Conservation (phyloP, 2,113 vertebrate genomes). For the Lophochroa leadbeateri region DNA sequence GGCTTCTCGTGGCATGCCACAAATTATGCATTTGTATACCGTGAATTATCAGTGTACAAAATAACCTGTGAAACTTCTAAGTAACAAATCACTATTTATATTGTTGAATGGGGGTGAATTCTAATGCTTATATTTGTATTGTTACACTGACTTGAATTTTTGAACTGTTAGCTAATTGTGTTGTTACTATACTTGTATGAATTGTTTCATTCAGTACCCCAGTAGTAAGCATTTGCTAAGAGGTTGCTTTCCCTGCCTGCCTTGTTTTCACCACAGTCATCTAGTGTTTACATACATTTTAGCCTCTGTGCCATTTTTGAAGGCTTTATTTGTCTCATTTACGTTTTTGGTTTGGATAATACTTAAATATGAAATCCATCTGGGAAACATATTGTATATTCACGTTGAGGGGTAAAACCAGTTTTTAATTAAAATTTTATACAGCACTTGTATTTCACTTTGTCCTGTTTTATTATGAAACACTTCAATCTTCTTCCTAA, state of each 20-base stretch:
- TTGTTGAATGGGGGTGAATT: background rate
- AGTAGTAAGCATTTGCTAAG: slow-evolving; percentile 45
- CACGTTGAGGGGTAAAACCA: slow-evolving; percentile 71
- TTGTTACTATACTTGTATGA: background rate
- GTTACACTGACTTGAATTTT: background rate
- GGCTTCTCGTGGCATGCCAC: background rate
- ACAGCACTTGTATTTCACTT: slow-evolving; percentile 78
- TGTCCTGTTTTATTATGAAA: slow-evolving; percentile 85
- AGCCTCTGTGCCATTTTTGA: slow-evolving; percentile 73
- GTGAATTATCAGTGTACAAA: background rate
- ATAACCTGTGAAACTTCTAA: background rate
- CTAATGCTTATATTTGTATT: background rate
- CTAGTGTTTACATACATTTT: slow-evolving; percentile 76
- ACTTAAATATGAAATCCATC: slow-evolving; percentile 81
- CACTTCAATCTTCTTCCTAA: slow-evolving; percentile 79
- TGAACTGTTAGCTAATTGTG: background rate
- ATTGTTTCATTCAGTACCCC: slow-evolving; percentile 3
- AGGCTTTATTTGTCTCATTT: slow-evolving; percentile 78
- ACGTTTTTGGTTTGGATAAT: slow-evolving; percentile 73
- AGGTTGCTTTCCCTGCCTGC: slow-evolving; percentile 50
- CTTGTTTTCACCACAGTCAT: slow-evolving; percentile 71
- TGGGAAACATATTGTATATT: slow-evolving; percentile 80
- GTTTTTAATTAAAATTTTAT: slow-evolving; percentile 84
- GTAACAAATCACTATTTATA: background rate
- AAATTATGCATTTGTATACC: background rate